These are phyloP conservation scores for Autographa gamma DNA, from an alignment of 2,888 invertebrate genomes.

Conservation along the genomic window DNA sequence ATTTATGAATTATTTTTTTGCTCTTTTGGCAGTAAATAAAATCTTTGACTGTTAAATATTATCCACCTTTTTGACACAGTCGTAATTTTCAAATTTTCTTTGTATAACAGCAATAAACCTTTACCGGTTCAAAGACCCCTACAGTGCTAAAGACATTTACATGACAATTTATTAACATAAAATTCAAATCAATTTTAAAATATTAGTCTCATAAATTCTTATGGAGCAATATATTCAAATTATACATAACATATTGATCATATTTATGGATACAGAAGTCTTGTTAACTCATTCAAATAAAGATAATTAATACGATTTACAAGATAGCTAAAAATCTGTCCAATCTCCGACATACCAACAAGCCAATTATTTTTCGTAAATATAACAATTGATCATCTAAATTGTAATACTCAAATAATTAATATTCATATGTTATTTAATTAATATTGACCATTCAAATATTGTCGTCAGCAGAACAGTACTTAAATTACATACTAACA, in stretches of 20 bases:
- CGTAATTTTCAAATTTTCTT: background rate
- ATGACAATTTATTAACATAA: background rate
- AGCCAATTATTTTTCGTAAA: background rate
- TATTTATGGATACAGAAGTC: conserved; percentile 3
- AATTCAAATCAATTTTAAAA: conserved; percentile 6
- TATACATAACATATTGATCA: background rate
- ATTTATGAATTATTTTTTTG: no score
- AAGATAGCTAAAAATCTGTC: background rate
- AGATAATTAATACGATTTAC: conserved; percentile 4
- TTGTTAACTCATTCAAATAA: conserved; percentile 1
- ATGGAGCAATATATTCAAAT: conserved; percentile 3
- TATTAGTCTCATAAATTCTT: background rate
- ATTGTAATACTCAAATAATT: background rate
- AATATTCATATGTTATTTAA: background rate
- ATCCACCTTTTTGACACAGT: background rate
- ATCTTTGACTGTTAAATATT: background rate
- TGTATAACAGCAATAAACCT: conserved; percentile 4
- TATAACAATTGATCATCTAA: background rate
- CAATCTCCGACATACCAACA: background rate
- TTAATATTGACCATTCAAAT: no score
- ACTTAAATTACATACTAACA: conserved; percentile 25
- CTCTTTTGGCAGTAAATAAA: no score
- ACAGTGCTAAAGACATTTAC: background rate
- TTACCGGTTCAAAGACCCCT: conserved; percentile 4
- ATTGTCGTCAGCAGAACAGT: background rate